phyloP scores from a whole-genome alignment of 2,888 invertebrate genomes.

The Acronicta leporina region DNA sequence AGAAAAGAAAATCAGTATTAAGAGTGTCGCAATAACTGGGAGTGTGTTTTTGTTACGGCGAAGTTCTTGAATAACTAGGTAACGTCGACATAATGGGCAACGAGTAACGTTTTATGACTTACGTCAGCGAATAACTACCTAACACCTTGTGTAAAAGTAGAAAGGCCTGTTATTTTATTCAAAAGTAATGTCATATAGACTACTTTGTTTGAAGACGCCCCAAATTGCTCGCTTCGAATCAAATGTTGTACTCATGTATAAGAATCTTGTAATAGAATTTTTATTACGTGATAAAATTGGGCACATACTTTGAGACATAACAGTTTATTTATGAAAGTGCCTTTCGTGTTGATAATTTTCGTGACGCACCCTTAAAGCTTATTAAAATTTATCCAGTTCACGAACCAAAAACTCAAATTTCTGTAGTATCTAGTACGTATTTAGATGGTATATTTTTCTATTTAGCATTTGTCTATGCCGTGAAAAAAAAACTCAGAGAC shows the following conservation, averaged over 20 bases:
- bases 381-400: too few species aligned
- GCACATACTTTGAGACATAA: too few species aligned
- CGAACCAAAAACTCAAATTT: too few species aligned
- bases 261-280: constrained; percentile 32
- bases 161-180: constrained; percentile 40
- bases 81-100: constrained; percentile 68
- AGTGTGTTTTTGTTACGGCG: constrained; percentile 79
- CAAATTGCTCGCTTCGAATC: constrained; percentile 45
- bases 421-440: too few species aligned
- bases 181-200: constrained; percentile 40
- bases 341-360: too few species aligned
- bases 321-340: too few species aligned
- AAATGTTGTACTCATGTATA: constrained; percentile 27
- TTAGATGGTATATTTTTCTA: too few species aligned
- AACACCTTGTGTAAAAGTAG: constrained; percentile 46
- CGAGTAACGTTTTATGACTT: constrained; percentile 66
- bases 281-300: too few species aligned
- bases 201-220: constrained; percentile 42
- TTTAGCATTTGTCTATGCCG: too few species aligned
- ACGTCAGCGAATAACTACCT: constrained; percentile 62
- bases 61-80: constrained; percentile 74
- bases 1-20: constrained; percentile 82
- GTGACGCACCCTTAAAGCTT: too few species aligned
- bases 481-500: constrained; percentile 1
- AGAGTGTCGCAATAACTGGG: constrained; percentile 81